Percentiles rank a stretch among this genome's conserved stretches.
Conservation (phyloP, 1,140 invertebrate species). For the Dicyema japonicum region DNA sequence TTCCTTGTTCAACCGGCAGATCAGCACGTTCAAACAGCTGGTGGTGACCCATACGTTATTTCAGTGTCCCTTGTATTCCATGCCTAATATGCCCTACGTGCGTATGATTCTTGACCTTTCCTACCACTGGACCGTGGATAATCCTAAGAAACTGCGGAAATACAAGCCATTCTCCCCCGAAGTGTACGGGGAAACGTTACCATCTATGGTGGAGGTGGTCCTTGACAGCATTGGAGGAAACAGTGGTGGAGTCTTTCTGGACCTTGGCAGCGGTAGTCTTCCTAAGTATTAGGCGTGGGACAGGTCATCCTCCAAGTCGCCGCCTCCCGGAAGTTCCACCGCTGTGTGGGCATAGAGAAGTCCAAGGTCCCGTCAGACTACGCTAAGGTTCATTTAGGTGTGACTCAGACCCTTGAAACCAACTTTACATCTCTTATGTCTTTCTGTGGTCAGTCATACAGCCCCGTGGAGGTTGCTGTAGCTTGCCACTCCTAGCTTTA, state of each 20-base stretch:
- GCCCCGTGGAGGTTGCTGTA: constrained; percentile 39
- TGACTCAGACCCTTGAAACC: constrained; percentile 39
- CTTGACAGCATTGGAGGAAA: constrained; percentile 65
- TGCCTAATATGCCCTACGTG: no score
- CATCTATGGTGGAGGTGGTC: constrained; percentile 76
- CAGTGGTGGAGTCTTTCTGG: constrained; percentile 68
- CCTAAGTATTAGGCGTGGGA: constrained; percentile 36
- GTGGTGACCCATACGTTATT: no score
- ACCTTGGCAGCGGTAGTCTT: constrained; percentile 42
- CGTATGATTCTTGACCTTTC: constrained; percentile 80
- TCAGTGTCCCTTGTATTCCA: no score
- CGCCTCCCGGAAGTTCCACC: constrained; percentile 51
- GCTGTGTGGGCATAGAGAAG: constrained; percentile 70
- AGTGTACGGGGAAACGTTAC: constrained; percentile 90
- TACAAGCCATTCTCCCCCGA: constrained; percentile 92
- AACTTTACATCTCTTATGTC: constrained; percentile 68
- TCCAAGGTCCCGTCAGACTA: constrained; percentile 71
- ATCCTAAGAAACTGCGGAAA: constrained; percentile 76
- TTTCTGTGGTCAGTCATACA: constrained; percentile 72
- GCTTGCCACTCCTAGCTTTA: neutral
- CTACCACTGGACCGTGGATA: constrained; percentile 70
- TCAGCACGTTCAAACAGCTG: no score
- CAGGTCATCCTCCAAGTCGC: constrained; percentile 90
- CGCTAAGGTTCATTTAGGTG: constrained; percentile 31
- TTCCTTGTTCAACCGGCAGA: no score